A percentile compares a stretch with the other conserved stretches of the same genome.
Evolutionary conservation across 1,140 invertebrate species (phyloP).

Genomic region (Drosophila nigrodunni): DNA sequence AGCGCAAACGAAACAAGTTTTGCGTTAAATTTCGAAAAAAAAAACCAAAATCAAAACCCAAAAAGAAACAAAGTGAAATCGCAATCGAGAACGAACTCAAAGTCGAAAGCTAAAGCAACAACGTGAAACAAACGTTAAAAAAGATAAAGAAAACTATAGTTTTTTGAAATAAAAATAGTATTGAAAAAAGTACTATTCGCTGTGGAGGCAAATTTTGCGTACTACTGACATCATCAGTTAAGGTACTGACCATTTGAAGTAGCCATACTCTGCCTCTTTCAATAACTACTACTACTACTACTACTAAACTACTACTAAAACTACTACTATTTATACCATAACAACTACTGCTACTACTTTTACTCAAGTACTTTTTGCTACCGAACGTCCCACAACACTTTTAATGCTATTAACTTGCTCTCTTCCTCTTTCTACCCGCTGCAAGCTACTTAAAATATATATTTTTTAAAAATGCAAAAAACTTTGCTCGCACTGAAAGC

Average conservation of each 20-base stretch:
- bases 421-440: conserved; percentile 22
- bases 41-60: neutral
- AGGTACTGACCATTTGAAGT: conserved; percentile 67
- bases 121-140: conserved; percentile 33
- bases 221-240: conserved; percentile 59
- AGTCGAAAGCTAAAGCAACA: conserved; percentile 35
- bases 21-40: conserved; percentile 35
- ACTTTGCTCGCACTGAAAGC: conserved; percentile 29
- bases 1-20: conserved; percentile 46
- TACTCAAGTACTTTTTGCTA: conserved; percentile 30
- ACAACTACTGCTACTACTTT: conserved; percentile 9
- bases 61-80: conserved; percentile 43
- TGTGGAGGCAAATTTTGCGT: conserved; percentile 43
- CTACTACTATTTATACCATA: conserved; percentile 13
- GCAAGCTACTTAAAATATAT: conserved; percentile 46
- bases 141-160: conserved; percentile 9
- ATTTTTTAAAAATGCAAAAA: conserved; percentile 23
- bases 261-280: conserved; percentile 56
- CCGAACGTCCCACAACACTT: conserved; percentile 32
- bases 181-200: conserved; percentile 3
- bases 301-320: conserved; percentile 26
- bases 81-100: conserved; percentile 31
- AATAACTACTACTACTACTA: conserved; percentile 41
- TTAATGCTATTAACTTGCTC: conserved; percentile 54
- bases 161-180: conserved; percentile 27